Evolutionary conservation across 2,797 vertebrate genomes (phyloP).

Genomic region (Arnoldichthys spilopterus): DNA sequence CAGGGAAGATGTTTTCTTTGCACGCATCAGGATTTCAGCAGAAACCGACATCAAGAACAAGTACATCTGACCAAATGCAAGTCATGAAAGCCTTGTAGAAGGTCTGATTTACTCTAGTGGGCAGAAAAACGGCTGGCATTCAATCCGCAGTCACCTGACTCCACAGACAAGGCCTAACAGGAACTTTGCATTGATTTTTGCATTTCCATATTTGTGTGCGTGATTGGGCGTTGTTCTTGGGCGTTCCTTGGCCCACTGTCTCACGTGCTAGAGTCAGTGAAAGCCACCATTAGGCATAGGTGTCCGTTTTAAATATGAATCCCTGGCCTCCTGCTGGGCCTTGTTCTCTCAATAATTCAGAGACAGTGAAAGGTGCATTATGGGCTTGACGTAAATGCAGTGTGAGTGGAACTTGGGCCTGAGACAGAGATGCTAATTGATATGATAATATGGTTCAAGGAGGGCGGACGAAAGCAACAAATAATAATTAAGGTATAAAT

Average conservation of each 20-base stretch:
- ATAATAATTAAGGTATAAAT: slow-evolving; percentile 79
- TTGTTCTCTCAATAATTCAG: slow-evolving; percentile 82
- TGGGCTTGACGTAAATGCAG: slow-evolving; percentile 79
- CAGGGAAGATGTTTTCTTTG: too few species aligned
- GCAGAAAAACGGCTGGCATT: too few species aligned
- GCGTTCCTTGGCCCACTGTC: slow-evolving; percentile 14
- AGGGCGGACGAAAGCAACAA: slow-evolving; percentile 76
- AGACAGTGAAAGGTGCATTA: slow-evolving; percentile 73
- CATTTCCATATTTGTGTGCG: too few species aligned
- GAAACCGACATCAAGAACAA: too few species aligned
- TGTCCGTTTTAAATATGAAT: slow-evolving; percentile 83
- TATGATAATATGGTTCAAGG: slow-evolving; percentile 77
- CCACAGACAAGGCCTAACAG: too few species aligned
- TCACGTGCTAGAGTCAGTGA: slow-evolving; percentile 64
- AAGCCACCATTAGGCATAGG: slow-evolving; percentile 74
- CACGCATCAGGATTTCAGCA: too few species aligned
- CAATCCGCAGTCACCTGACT: too few species aligned
- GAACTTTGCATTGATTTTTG: background rate
- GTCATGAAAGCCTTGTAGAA: too few species aligned
- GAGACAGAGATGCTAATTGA: slow-evolving; percentile 82
- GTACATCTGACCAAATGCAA: too few species aligned
- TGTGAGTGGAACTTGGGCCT: slow-evolving; percentile 77
- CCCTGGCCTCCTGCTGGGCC: slow-evolving; percentile 73
- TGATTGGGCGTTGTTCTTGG: background rate
- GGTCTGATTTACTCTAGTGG: too few species aligned